These are phyloP conservation scores for Tipula confusa DNA, from an alignment of 2,888 invertebrate genomes.

Conservation along the genomic window DNA sequence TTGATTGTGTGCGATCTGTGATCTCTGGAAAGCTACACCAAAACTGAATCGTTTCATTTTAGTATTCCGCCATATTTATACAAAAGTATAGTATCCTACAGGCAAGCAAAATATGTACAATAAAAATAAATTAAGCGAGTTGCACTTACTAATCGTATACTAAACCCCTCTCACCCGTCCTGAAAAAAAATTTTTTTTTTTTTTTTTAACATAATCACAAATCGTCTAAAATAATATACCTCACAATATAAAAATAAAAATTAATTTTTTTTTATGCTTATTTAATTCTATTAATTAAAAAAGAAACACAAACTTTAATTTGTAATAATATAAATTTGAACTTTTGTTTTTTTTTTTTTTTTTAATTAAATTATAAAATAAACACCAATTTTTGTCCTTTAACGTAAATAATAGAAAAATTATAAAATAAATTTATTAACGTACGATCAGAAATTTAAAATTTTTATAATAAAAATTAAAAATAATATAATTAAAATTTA, in stretches of 20 bases:
- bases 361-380: neutral
- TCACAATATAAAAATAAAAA: neutral
- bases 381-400: neutral
- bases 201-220: neutral
- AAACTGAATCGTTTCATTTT: neutral
- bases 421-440: neutral
- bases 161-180: neutral
- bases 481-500: too few species aligned
- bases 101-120: neutral
- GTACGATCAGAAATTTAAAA: neutral
- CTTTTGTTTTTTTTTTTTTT: neutral
- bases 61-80: neutral
- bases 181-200: neutral
- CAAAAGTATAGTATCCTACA: neutral
- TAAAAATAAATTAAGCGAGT: neutral
- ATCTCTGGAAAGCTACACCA: neutral
- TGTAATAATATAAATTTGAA: too few species aligned
- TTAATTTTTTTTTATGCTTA: neutral
- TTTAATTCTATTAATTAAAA: neutral
- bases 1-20: neutral
- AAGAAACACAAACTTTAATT: neutral
- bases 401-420: neutral
- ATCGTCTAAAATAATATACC: neutral
- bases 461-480: neutral
- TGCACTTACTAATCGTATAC: neutral